A percentile compares a stretch with the other conserved stretches of the same genome.
These are phyloP conservation scores for Alosa sapidissima DNA, from an alignment of 2,797 vertebrate genomes.

Conservation along the genomic window DNA sequence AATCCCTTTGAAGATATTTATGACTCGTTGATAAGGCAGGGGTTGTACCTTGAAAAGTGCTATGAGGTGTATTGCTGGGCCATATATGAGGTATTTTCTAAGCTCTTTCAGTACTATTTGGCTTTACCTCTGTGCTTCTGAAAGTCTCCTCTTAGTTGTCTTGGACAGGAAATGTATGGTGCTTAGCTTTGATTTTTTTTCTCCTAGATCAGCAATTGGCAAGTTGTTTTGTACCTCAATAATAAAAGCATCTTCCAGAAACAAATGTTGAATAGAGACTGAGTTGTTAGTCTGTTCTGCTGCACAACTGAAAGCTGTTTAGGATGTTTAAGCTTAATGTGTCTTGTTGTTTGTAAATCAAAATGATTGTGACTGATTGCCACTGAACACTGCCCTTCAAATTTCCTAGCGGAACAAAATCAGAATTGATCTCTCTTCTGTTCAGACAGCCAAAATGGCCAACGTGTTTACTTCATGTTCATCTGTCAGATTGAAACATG, in stretches of 20 bases:
- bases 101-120: neutral
- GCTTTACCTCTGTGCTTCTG: neutral
- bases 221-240: neutral
- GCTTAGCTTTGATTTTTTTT: neutral
- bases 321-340: neutral
- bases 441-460: neutral
- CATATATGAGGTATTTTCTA: neutral
- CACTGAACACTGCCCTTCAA: neutral
- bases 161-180: neutral
- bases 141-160: neutral
- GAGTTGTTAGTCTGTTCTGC: neutral
- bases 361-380: neutral
- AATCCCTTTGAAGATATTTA: slow-evolving; percentile 1
- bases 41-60: neutral
- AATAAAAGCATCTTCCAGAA: neutral
- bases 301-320: neutral
- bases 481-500: neutral
- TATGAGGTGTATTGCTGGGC: neutral
- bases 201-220: neutral
- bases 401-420: neutral
- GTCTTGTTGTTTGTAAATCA: neutral
- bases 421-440: neutral
- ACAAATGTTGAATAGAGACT: neutral
- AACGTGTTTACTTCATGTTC: neutral
- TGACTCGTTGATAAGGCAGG: neutral